A percentile compares a stretch with the other conserved stretches of the same genome.
Evolutionary conservation across 2,888 invertebrate genomes (phyloP).

Genomic region (Lithophane leautieri): DNA sequence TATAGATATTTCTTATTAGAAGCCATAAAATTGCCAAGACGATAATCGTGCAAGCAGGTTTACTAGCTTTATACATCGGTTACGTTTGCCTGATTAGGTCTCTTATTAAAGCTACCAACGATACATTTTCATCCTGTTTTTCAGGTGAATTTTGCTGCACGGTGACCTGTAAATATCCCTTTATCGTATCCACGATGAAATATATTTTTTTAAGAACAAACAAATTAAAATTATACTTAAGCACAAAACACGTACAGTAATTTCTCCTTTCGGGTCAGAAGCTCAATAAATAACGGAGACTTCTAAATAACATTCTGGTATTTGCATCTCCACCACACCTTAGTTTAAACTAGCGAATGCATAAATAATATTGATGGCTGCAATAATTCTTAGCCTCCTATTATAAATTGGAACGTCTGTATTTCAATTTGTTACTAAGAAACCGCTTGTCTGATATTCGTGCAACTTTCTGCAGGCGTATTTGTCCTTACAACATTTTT

Average conservation of each 20-base stretch:
- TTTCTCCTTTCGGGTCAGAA: constrained; percentile 5
- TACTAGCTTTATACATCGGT: background rate
- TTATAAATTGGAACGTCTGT: constrained; percentile 48
- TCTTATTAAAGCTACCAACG: background rate
- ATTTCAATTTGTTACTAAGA: constrained; percentile 41
- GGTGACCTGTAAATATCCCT: constrained; percentile 21
- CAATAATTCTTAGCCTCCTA: constrained; percentile 46
- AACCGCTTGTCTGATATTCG: constrained; percentile 36
- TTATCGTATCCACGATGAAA: background rate
- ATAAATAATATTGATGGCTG: constrained; percentile 59
- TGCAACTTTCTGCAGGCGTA: constrained; percentile 16
- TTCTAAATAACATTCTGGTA: constrained; percentile 48
- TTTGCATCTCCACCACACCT: constrained; percentile 57
- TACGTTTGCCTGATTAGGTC: background rate
- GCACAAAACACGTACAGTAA: background rate
- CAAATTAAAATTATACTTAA: background rate
- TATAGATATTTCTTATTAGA: background rate
- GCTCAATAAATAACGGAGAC: constrained; percentile 37
- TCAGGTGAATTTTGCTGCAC: constrained; percentile 5
- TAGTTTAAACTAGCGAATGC: constrained; percentile 51
- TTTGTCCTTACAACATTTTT: background rate
- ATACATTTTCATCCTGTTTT: constrained; percentile 11
- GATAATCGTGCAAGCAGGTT: background rate
- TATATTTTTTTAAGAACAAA: constrained; percentile 1
- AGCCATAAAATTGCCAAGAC: background rate